Evolutionary conservation across 2,888 invertebrate species (phyloP).

Genomic region (Lasioglossum morio): DNA sequence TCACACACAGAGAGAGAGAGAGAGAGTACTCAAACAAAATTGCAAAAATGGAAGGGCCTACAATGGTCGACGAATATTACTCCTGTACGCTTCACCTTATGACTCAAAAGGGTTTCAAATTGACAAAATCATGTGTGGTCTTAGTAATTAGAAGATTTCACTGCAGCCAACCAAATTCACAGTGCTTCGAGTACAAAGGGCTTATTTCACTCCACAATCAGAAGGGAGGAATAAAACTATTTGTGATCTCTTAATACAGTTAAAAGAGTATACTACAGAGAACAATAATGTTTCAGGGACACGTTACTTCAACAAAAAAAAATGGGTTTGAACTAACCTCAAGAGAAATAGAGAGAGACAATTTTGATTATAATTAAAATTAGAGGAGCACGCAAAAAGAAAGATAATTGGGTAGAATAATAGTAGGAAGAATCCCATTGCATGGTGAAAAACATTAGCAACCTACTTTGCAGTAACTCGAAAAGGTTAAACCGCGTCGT

Average conservation of each 20-base stretch:
- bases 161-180: neutral
- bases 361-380: neutral
- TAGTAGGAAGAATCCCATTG: neutral
- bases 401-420: neutral
- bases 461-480: constrained; percentile 49
- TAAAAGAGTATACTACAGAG: neutral
- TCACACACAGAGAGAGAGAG: neutral
- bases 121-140: neutral
- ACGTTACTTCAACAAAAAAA: neutral
- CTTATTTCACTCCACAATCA: neutral
- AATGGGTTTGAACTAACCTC: neutral
- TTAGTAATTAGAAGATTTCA: neutral
- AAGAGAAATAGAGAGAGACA: neutral
- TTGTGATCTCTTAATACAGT: neutral
- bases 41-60: neutral
- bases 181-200: neutral
- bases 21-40: neutral
- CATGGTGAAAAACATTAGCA: constrained; percentile 10
- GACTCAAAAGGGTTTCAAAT: neutral
- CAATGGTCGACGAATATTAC: neutral
- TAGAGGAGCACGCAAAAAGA: neutral
- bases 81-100: neutral
- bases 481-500: constrained; percentile 74
- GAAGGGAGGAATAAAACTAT: neutral
- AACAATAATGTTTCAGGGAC: neutral